Percentiles rank a stretch among this genome's conserved stretches.
These are phyloP conservation scores for Cydia splendana DNA, from an alignment of 1,140 invertebrate genomes.

Conservation along the genomic window DNA sequence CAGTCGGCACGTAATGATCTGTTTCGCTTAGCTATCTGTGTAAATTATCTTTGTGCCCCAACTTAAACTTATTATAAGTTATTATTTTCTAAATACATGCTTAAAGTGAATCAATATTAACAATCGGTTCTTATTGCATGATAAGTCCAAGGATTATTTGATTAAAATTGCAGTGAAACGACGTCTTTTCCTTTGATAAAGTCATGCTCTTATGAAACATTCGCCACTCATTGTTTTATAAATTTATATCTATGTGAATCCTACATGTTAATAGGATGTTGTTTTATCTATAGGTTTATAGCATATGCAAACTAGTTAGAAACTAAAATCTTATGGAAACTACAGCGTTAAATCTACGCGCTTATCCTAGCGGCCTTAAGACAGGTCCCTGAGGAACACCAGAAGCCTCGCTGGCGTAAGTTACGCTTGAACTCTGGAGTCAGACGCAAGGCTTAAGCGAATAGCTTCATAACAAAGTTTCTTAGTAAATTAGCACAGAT, in stretches of 20 bases:
- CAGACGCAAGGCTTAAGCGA: slow-evolving; percentile 1
- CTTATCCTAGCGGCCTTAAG: slow-evolving; percentile 3
- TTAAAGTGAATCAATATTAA: too few species aligned
- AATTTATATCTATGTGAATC: too few species aligned
- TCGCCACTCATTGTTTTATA: too few species aligned
- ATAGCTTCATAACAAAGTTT: not conserved
- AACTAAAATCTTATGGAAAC: slow-evolving; percentile 5
- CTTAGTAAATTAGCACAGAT: not conserved
- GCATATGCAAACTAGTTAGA: not conserved
- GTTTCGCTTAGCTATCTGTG: not conserved
- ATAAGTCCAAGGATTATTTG: too few species aligned
- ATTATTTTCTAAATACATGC: too few species aligned
- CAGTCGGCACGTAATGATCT: slow-evolving; percentile 32
- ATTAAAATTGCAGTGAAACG: too few species aligned
- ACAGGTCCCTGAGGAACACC: slow-evolving; percentile 12
- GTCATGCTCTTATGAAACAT: too few species aligned
- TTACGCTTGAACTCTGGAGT: slow-evolving; percentile 4
- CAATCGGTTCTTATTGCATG: too few species aligned
- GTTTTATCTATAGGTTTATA: not conserved
- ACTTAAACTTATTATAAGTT: too few species aligned
- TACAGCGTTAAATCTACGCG: slow-evolving; percentile 18
- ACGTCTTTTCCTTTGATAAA: too few species aligned
- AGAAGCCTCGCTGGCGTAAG: slow-evolving; percentile 16
- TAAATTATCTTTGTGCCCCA: not conserved
- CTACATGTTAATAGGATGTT: not conserved